Evolutionary conservation across 2,888 invertebrate genomes (phyloP).

Genomic region (Lathronympha strigana): DNA sequence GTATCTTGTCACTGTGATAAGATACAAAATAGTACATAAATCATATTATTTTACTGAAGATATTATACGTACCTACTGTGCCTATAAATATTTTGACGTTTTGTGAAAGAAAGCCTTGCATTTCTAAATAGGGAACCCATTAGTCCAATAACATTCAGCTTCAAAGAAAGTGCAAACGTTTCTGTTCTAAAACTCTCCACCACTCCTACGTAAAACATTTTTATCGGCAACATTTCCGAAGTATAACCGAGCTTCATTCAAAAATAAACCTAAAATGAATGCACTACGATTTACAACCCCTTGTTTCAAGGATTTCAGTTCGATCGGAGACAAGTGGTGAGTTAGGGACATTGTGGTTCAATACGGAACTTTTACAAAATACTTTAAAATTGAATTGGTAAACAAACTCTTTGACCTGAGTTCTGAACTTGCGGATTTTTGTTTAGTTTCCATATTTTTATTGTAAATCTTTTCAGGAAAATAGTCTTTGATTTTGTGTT

Average conservation of each 20-base stretch:
- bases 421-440: conserved; percentile 2
- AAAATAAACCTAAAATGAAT: conserved; percentile 39
- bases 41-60: too few species aligned
- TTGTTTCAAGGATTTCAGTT: conserved; percentile 48
- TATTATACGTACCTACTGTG: too few species aligned
- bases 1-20: too few species aligned
- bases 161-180: conserved; percentile 55
- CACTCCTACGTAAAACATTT: conserved; percentile 60
- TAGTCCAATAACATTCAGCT: conserved; percentile 45
- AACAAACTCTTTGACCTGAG: conserved; percentile 16
- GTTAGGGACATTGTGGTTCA: conserved; percentile 52
- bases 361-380: conserved; percentile 42
- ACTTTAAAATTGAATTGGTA: conserved; percentile 24
- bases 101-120: conserved; percentile 29
- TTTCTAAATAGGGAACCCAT: conserved; percentile 39
- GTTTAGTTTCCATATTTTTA: background rate
- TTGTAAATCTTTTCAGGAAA: background rate
- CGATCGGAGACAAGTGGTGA: conserved; percentile 56
- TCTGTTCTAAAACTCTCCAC: conserved; percentile 52
- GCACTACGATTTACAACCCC: conserved; percentile 46
- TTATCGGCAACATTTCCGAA: conserved; percentile 54
- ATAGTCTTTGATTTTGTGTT: background rate
- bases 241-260: conserved; percentile 11
- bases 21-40: too few species aligned
- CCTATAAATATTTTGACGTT: too few species aligned